phyloP scores from a whole-genome alignment of 2,797 vertebrate species.

The Cryptoprocta ferox region DNA sequence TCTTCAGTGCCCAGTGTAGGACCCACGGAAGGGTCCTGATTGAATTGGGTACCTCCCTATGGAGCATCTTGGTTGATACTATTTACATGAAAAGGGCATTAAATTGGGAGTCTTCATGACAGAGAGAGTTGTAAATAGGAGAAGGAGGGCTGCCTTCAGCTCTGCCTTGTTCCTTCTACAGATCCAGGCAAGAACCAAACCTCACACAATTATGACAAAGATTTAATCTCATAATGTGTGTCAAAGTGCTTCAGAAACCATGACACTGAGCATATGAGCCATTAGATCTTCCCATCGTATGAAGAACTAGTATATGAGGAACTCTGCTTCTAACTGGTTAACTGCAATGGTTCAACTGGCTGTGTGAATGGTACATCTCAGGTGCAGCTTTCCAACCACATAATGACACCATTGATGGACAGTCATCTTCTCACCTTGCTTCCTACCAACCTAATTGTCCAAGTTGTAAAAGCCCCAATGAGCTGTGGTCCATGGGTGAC shows the following conservation, averaged over 20 bases:
- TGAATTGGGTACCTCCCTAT: neutral
- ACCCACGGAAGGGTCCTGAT: neutral
- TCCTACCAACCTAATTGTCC: neutral
- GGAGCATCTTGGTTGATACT: neutral
- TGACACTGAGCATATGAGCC: neutral
- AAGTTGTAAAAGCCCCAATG: neutral
- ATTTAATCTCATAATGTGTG: neutral
- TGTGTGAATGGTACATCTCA: neutral
- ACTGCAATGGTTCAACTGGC: neutral
- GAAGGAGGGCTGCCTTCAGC: neutral
- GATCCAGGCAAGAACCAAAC: neutral
- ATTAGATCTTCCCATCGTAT: neutral
- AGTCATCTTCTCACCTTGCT: conserved; percentile 21
- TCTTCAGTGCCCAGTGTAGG: neutral
- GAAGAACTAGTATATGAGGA: neutral
- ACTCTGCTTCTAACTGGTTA: neutral
- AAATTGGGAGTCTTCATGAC: neutral
- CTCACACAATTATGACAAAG: neutral
- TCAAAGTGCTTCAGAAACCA: neutral
- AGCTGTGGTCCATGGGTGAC: neutral
- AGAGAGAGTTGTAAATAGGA: neutral
- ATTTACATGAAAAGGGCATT: neutral
- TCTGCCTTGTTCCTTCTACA: neutral
- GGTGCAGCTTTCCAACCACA: neutral
- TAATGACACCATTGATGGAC: neutral